Conservation (phyloP, 2,113 vertebrate genomes). For the Mustela nigripes region DNA sequence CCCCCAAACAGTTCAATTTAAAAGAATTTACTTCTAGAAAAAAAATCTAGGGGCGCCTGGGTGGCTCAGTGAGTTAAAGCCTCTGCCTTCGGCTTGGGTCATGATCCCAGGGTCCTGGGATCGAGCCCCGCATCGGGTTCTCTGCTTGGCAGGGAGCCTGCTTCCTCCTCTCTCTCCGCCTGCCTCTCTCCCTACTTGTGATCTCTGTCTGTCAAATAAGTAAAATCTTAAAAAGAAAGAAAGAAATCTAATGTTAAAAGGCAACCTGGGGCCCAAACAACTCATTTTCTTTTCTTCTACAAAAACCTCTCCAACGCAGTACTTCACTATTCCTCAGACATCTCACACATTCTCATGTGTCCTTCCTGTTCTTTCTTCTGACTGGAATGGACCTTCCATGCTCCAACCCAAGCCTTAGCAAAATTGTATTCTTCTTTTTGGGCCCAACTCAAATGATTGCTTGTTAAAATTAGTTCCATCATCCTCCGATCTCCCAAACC, state of each 20-base stretch:
- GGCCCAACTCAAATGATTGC: not conserved
- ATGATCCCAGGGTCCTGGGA: too few species aligned
- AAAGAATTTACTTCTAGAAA: too few species aligned
- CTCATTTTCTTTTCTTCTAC: slow-evolving; percentile 8
- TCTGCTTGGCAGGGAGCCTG: too few species aligned
- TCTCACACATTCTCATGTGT: not conserved
- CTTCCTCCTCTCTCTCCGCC: too few species aligned
- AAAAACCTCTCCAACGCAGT: not conserved
- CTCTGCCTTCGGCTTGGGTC: too few species aligned
- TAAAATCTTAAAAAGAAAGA: too few species aligned
- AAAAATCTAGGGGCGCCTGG: not conserved
- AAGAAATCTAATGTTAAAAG: not conserved
- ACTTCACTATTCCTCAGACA: not conserved
- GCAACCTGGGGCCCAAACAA: not conserved
- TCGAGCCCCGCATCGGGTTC: too few species aligned
- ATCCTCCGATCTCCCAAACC: not conserved
- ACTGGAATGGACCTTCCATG: not conserved
- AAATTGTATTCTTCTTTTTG: not conserved
- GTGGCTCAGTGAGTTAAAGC: too few species aligned
- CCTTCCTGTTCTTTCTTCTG: not conserved
- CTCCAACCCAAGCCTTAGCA: not conserved
- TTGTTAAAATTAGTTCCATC: not conserved
- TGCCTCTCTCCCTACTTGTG: too few species aligned
- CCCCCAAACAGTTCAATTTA: too few species aligned
- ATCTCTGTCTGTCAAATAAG: too few species aligned